Evolutionary conservation across 2,797 vertebrate species (phyloP).

Genomic region (Dromococcyx pavoninus): DNA sequence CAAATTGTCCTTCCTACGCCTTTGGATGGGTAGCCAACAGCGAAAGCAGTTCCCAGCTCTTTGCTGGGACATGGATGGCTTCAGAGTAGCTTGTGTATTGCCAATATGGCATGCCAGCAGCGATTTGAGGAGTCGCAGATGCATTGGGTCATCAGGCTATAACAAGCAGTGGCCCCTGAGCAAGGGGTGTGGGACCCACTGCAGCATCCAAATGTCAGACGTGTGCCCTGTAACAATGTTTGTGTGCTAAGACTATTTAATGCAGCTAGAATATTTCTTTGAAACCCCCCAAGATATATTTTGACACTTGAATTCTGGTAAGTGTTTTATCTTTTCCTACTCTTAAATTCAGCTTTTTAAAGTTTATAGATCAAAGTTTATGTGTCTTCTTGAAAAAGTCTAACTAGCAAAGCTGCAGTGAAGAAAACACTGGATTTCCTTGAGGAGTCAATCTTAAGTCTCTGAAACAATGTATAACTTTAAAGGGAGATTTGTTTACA

Average conservation of each 20-base stretch:
- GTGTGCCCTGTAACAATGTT: fast-evolving
- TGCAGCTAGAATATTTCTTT: neutral
- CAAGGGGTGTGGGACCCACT: fast-evolving
- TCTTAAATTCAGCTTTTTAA: neutral
- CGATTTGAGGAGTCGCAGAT: neutral
- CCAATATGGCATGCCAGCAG: neutral
- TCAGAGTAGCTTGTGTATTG: fast-evolving
- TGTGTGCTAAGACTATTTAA: neutral
- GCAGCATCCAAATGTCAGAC: fast-evolving
- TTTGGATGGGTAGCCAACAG: neutral
- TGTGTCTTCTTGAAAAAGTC: neutral
- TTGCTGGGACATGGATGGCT: neutral
- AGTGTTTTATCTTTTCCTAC: neutral
- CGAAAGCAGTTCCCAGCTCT: no score
- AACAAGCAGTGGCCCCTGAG: neutral
- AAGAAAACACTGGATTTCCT: neutral
- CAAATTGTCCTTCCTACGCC: fast-evolving
- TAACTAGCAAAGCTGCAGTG: neutral
- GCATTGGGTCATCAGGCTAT: fast-evolving
- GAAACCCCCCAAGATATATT: neutral
- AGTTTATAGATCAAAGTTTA: slow-evolving; percentile 10
- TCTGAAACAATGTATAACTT: neutral
- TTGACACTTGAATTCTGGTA: neutral
- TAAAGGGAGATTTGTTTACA: neutral
- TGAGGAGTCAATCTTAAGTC: neutral